phyloP scores from a whole-genome alignment of 92 coral and sea anemone species.

The Paragorgia papillata region DNA sequence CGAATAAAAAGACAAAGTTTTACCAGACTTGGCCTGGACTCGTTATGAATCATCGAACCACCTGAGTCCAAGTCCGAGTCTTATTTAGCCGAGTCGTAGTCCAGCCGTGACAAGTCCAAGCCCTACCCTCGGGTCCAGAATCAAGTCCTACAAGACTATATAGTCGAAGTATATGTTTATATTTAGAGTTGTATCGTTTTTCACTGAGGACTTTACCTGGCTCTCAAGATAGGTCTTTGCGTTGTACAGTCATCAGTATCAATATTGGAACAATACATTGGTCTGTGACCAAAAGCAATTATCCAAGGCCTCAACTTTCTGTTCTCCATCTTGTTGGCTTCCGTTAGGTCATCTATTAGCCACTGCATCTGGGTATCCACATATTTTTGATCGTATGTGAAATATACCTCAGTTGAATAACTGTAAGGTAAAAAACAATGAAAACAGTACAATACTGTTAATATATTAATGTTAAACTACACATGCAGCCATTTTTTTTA shows the following conservation, averaged over 20 bases:
- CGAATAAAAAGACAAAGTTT: too few relatives aligned
- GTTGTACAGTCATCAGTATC: slow-evolving; percentile 69
- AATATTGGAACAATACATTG: slow-evolving; percentile 85
- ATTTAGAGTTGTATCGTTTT: too few relatives aligned
- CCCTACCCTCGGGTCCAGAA: too few relatives aligned
- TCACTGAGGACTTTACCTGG: slow-evolving; percentile 58
- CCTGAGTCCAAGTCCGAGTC: too few relatives aligned
- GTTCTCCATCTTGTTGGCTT: slow-evolving; percentile 71
- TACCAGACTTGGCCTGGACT: too few relatives aligned
- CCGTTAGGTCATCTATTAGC: slow-evolving; percentile 64
- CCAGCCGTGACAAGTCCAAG: too few relatives aligned
- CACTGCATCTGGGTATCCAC: slow-evolving; percentile 63
- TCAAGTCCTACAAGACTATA: too few relatives aligned
- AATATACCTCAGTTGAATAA: slow-evolving; percentile 74
- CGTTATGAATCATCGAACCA: too few relatives aligned
- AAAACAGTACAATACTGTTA: background rate
- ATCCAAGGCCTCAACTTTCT: slow-evolving; percentile 73
- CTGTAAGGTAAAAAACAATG: slow-evolving; percentile 35
- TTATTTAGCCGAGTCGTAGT: too few relatives aligned
- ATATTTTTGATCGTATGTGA: slow-evolving; percentile 53
- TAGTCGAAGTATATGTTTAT: too few relatives aligned
- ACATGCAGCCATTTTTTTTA: too few relatives aligned
- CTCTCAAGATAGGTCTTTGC: slow-evolving; percentile 62
- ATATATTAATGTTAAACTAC: too few relatives aligned
- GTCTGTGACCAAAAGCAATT: slow-evolving; percentile 79